phyloP scores from a whole-genome alignment of 30 jellyfish, hydroid and myxozoan genomes.

The Aurelia sp. region DNA sequence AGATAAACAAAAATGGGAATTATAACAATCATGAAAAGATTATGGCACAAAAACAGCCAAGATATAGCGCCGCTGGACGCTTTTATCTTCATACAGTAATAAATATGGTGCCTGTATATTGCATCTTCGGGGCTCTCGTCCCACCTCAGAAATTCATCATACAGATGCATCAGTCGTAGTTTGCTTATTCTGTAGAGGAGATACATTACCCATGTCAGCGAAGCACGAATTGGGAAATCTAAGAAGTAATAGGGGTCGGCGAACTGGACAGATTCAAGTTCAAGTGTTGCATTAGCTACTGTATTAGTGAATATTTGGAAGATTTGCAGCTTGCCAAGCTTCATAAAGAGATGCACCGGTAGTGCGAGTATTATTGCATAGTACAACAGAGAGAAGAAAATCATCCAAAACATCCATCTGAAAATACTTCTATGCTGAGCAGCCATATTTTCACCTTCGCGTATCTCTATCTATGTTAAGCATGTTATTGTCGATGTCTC shows the following conservation, averaged over 20 bases:
- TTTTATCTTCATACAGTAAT: background rate
- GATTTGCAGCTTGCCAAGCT: too few relatives aligned
- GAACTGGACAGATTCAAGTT: background rate
- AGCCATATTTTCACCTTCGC: too few relatives aligned
- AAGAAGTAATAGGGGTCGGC: too few relatives aligned
- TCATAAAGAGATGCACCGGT: too few relatives aligned
- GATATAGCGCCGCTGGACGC: background rate
- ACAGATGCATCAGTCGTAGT: slow-evolving; percentile 6
- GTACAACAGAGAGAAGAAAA: too few relatives aligned
- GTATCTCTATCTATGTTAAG: too few relatives aligned
- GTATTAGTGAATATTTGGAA: background rate
- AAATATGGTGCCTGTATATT: background rate
- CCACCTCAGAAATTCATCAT: slow-evolving; percentile 1
- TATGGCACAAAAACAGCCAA: background rate
- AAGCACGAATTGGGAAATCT: too few relatives aligned
- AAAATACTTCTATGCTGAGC: too few relatives aligned
- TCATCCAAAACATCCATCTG: too few relatives aligned
- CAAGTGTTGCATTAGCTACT: background rate
- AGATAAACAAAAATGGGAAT: slow-evolving; percentile 16
- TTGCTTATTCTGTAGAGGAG: slow-evolving; percentile 8
- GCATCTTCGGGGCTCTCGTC: slow-evolving; percentile 27
- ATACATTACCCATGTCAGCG: slow-evolving; percentile 28
- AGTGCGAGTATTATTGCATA: too few relatives aligned
- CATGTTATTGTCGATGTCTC: too few relatives aligned
- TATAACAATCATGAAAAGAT: slow-evolving; percentile 8